Conservation (phyloP, 2,888 invertebrate species). For the Coremacera marginata region DNA sequence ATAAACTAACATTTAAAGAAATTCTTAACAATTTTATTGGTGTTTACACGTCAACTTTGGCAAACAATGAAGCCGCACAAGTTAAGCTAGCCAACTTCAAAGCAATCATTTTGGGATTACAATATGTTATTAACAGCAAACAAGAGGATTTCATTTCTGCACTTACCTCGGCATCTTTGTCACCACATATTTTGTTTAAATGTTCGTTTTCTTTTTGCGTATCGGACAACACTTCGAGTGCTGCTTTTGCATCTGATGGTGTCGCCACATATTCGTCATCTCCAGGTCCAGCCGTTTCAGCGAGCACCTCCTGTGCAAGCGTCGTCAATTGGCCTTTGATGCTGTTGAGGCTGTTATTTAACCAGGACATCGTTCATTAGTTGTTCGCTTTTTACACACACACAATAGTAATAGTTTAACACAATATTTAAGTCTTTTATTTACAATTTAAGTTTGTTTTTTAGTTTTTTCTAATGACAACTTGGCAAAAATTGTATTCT, state of each 20-base stretch:
- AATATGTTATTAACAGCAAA: too few species aligned
- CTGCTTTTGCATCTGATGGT: slow-evolving; percentile 48
- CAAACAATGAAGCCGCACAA: too few species aligned
- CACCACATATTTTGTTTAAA: slow-evolving; percentile 72
- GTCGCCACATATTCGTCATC: slow-evolving; percentile 55
- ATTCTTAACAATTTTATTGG: too few species aligned
- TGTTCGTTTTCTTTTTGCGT: slow-evolving; percentile 69
- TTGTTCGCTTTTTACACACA: background rate
- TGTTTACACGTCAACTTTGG: too few species aligned
- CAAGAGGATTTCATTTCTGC: background rate
- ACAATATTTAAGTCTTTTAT: slow-evolving; percentile 26
- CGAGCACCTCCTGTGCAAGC: slow-evolving; percentile 88
- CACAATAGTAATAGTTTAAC: slow-evolving; percentile 15
- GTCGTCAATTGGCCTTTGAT: slow-evolving; percentile 90
- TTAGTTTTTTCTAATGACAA: slow-evolving; percentile 57
- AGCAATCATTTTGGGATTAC: too few species aligned
- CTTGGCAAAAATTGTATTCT: slow-evolving; percentile 56
- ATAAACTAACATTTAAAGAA: too few species aligned
- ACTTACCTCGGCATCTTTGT: slow-evolving; percentile 75
- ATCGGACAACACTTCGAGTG: slow-evolving; percentile 58
- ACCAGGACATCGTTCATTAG: slow-evolving; percentile 75
- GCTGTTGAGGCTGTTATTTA: slow-evolving; percentile 72
- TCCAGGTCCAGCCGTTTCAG: slow-evolving; percentile 76
- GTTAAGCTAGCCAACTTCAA: too few species aligned
- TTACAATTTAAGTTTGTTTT: slow-evolving; percentile 49